These are phyloP conservation scores for Harlomillsia oculata DNA, from an alignment of 1,140 invertebrate species.

Conservation along the genomic window DNA sequence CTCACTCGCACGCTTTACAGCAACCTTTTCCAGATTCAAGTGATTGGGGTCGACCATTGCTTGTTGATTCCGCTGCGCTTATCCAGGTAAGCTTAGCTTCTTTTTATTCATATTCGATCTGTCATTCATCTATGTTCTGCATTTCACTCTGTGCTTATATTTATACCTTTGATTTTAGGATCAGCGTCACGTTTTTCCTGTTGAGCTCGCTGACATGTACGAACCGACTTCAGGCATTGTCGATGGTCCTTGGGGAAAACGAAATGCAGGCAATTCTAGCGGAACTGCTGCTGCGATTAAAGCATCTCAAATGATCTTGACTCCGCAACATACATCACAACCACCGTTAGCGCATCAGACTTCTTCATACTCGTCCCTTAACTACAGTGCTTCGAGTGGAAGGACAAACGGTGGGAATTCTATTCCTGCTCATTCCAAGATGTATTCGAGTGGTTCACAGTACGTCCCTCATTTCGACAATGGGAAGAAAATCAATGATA, in stretches of 20 bases:
- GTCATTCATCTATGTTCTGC: background rate
- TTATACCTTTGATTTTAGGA: slow-evolving; percentile 31
- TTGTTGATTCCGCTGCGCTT: slow-evolving; percentile 65
- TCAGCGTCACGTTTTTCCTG: slow-evolving; percentile 50
- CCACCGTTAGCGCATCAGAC: slow-evolving; percentile 35
- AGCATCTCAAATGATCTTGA: slow-evolving; percentile 31
- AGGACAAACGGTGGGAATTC: slow-evolving; percentile 30
- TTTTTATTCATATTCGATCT: slow-evolving; percentile 2
- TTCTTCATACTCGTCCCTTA: slow-evolving; percentile 29
- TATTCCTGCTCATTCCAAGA: slow-evolving; percentile 33
- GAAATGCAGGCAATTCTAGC: slow-evolving; percentile 32
- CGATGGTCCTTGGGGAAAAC: slow-evolving; percentile 39
- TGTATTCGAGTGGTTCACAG: slow-evolving; percentile 25
- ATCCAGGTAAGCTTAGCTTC: slow-evolving; percentile 47
- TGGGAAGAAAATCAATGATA: slow-evolving; percentile 28
- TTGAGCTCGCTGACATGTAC: slow-evolving; percentile 51
- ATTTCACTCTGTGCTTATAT: background rate
- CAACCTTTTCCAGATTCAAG: slow-evolving; percentile 57
- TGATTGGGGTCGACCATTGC: slow-evolving; percentile 66
- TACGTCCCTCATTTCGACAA: slow-evolving; percentile 39
- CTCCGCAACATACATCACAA: slow-evolving; percentile 28
- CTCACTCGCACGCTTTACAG: slow-evolving; percentile 43
- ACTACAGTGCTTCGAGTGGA: slow-evolving; percentile 20
- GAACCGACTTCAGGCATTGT: slow-evolving; percentile 46
- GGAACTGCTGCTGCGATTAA: slow-evolving; percentile 20